Evolutionary conservation across 2,888 invertebrate genomes (phyloP).

Genomic region (Polydrusus tereticollis): DNA sequence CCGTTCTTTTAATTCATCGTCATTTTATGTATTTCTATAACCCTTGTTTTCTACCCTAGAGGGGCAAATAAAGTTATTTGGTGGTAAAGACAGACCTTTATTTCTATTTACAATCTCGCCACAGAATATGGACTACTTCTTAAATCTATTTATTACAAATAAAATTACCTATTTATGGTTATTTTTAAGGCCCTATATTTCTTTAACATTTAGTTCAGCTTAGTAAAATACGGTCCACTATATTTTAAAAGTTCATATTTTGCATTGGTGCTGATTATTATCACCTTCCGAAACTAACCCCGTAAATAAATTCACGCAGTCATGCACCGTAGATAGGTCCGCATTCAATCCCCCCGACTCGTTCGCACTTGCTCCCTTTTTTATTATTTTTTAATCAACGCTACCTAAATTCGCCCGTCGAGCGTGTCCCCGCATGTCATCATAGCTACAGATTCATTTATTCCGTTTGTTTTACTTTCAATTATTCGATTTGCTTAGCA

Average conservation of each 20-base stretch:
- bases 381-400: slow-evolving; percentile 62
- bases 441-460: slow-evolving; percentile 56
- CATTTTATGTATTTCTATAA: too few relatives aligned
- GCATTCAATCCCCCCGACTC: slow-evolving; percentile 45
- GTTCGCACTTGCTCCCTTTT: slow-evolving; percentile 57
- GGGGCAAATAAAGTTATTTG: too few relatives aligned
- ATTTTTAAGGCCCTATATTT: too few relatives aligned
- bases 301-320: slow-evolving; percentile 3
- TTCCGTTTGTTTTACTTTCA: slow-evolving; percentile 59
- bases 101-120: too few relatives aligned
- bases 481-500: slow-evolving; percentile 50
- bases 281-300: not conserved
- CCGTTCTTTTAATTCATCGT: too few relatives aligned
- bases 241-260: not conserved
- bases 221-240: too few relatives aligned
- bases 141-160: too few relatives aligned
- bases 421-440: not conserved
- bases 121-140: too few relatives aligned
- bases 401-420: slow-evolving; percentile 51
- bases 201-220: too few relatives aligned
- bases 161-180: too few relatives aligned
- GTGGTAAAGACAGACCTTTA: too few relatives aligned
- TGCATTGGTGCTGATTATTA: not conserved
- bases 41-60: too few relatives aligned
- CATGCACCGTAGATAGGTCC: not conserved